Base-by-base conservation (phyloP, 2,113 vertebrate species). In the Hystrix brachyura region DNA sequence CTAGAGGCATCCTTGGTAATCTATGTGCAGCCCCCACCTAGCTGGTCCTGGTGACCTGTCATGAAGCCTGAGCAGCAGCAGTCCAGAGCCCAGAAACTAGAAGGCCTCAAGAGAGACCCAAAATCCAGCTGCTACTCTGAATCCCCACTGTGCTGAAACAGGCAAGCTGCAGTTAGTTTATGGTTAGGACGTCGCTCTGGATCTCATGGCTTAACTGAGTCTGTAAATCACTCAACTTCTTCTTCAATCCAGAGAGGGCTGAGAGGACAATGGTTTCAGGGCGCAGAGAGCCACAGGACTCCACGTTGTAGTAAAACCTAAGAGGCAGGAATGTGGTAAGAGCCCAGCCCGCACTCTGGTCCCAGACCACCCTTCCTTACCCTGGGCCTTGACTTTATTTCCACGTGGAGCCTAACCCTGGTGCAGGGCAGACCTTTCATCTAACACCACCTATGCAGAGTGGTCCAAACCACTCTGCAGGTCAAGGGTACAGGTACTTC, bases 261-360 rank as follows among this genome's bases (percentile, higher is more conserved):
- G 99, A 99, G 94, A 99, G 99, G 78, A 99, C 99, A 0, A 99
- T 99, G 94, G 99, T 99, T 98, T 99, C 99, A 0, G 99, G 99
- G 48, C 99, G 99, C 96, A 99, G 98, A 0, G 99, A 99, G 34
- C 99, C 99, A 0, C 99, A 99, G 0, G 99, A 99, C 98, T 99
- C 99, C 92, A 99, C 99, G 0, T 99, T 99, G 98, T 99, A 99
- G 96, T 98, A 99, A 98, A 99, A 99, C 98, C 99, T 99, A 98
- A n/a, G 92, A 83, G 90, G 11, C 74, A 9, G 59, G 88, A 90
- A 55, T 10, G 7, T 3, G 27, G 60, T 64, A 43, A 97, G 34
- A 14, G 14, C 46, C 15, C 0, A 9, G 34, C 7, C 7, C 0
- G 0, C 13, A 3, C 85, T 19, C 1, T 1, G 2, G 79, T 78